phyloP scores from a whole-genome alignment of 92 coral and sea anemone genomes.

The Meandrina meandrites region DNA sequence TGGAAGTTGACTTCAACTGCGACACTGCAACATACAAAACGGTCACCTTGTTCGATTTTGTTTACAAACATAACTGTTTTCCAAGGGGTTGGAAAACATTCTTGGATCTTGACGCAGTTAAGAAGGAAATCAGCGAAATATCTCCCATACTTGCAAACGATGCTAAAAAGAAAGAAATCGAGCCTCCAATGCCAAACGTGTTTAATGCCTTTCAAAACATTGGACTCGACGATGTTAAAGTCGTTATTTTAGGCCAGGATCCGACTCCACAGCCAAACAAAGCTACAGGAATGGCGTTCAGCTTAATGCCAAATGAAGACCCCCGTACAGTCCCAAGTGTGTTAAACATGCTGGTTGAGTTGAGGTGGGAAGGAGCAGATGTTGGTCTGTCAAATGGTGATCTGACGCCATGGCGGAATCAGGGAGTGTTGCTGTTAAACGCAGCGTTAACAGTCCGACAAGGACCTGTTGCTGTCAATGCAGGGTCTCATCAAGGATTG shows the following conservation, averaged over 20 bases:
- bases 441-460: conserved; percentile 24
- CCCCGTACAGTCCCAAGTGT: conserved; percentile 26
- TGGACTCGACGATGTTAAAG: background rate
- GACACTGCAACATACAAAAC: background rate
- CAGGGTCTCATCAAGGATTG: background rate
- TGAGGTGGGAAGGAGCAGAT: background rate
- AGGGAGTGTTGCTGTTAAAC: conserved; percentile 35
- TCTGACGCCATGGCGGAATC: background rate
- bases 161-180: background rate
- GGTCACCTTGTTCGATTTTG: background rate
- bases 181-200: background rate
- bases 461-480: too few relatives aligned
- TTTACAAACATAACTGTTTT: background rate
- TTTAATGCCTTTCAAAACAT: background rate
- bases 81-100: background rate
- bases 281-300: conserved; percentile 41
- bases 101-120: background rate
- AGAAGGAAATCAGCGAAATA: background rate
- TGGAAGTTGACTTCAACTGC: background rate
- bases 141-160: too few relatives aligned
- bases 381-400: conserved; percentile 27
- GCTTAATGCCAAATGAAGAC: conserved; percentile 1
- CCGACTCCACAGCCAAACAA: conserved; percentile 26
- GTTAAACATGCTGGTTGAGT: conserved; percentile 31
- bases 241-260: conserved; percentile 37